A percentile compares a stretch with the other conserved stretches of the same genome.
These are phyloP conservation scores for Pseudomyrmex dendroicus DNA, from an alignment of 1,140 invertebrate species.

Conservation along the genomic window DNA sequence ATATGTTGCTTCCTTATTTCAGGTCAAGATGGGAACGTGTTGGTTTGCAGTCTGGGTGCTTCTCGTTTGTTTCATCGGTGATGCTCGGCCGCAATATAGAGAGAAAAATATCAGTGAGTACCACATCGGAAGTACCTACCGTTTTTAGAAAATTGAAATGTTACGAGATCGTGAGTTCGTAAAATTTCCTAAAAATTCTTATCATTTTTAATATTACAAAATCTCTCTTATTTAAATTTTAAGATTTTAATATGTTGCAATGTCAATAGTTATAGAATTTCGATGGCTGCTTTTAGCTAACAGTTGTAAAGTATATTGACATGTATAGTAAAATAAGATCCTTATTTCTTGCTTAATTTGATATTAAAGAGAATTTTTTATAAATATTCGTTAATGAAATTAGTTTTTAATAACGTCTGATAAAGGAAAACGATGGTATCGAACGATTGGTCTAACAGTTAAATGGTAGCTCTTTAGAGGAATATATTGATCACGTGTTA, in stretches of 20 bases:
- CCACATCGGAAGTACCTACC: background rate
- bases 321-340: too few relatives aligned
- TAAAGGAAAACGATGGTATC: background rate
- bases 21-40: constrained; percentile 69
- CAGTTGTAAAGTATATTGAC: too few relatives aligned
- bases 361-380: background rate
- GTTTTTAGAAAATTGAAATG: background rate
- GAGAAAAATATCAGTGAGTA: constrained; percentile 79
- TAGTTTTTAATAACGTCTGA: too few relatives aligned
- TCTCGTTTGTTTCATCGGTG: constrained; percentile 64
- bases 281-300: too few relatives aligned
- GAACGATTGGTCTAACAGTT: background rate
- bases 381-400: background rate
- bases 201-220: constrained; percentile 11
- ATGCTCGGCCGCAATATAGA: constrained; percentile 69
- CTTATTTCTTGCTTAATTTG: too few relatives aligned
- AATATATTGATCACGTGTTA: constrained; percentile 8
- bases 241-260: too few relatives aligned
- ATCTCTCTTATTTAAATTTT: background rate
- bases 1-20: constrained; percentile 36
- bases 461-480: constrained; percentile 3
- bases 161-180: background rate
- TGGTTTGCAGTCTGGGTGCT: constrained; percentile 65
- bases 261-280: too few relatives aligned
- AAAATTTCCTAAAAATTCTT: background rate